Base-by-base conservation (phyloP, 2,888 invertebrate genomes). In the Luffia ferchaultella region DNA sequence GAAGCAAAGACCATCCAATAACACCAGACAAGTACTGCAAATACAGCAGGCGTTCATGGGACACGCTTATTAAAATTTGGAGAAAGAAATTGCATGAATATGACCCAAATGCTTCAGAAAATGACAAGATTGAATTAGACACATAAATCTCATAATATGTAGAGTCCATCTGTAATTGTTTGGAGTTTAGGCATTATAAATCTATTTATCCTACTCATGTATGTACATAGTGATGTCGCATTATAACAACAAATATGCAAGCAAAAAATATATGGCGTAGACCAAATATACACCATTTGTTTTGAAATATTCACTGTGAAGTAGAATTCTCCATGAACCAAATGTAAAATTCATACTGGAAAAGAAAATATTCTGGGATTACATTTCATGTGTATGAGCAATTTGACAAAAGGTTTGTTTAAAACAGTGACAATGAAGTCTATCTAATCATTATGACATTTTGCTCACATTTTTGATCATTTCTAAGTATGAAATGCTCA, bases 41-140 rank as follows among this genome's bases (percentile, higher is more conserved):
- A 74, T 96, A 93, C 73, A 96, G 96, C 60, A 88, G 98, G 43
- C 86, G 98, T 57, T 96, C 93, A 12, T 98, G 96, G 92, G 98
- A 98, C 70, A 90, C 91, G 20, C 86, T 96, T 57, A 89, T 97
- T 1, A 91, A 89, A 68, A 86, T 93, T 52, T 97, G 97, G 97
- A 88, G 96, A 48, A 89, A 91, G 62, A 87, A 90, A 58, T 79
- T 97, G 45, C 97, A 97, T 67, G 84, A 86, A 54, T 96, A 90
- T 85, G 95, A 95, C 70, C 86, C 88, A 20, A 59, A 61, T 40
- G 51, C 44, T 43, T 17, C 20, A 2, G 15, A 20, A 16, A 42
- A 50, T 43, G 17, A 73, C 80, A 1, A 60, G 65, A 19, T 61
- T 58, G 20, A 58, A 7, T 7, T 16, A 7, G 43, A 16, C 41